These are phyloP conservation scores for Ptychochromis oligacanthus DNA, from an alignment of 2,113 vertebrate species.

Conservation along the genomic window DNA sequence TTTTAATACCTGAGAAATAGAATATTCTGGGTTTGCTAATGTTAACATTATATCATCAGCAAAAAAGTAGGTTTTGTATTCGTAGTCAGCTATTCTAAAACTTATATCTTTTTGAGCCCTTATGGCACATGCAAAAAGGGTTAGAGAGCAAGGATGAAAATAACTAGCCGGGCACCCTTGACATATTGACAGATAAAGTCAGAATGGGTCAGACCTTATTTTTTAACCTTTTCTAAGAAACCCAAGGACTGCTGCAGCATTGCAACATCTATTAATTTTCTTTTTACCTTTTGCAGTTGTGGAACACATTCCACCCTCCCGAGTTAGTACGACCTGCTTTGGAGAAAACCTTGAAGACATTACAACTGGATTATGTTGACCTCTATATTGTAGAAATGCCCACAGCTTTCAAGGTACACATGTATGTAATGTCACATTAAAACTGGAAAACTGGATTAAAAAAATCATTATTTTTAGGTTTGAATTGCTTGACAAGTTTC, in stretches of 20 bases:
- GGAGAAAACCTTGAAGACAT: slow-evolving; percentile 83
- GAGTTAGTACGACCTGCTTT: slow-evolving; percentile 85
- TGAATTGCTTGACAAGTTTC: neutral
- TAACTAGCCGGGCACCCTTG: no score
- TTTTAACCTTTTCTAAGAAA: neutral
- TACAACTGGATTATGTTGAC: slow-evolving; percentile 91
- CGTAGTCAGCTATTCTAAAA: no score
- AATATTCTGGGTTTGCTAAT: no score
- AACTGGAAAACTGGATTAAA: neutral
- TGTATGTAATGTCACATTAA: neutral
- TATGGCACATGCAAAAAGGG: no score
- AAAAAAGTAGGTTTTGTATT: no score
- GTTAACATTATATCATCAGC: no score
- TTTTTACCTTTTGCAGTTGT: slow-evolving; percentile 77
- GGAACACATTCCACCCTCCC: slow-evolving; percentile 87
- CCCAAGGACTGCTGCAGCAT: neutral
- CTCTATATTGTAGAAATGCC: slow-evolving; percentile 94
- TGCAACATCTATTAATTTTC: neutral
- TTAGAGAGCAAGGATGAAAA: no score
- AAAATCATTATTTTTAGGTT: neutral
- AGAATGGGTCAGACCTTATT: no score
- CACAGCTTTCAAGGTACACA: slow-evolving; percentile 88
- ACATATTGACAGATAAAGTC: no score
- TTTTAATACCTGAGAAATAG: no score
- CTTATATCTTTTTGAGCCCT: no score